Conservation (phyloP, 2,888 invertebrate species). For the Aphodius sticticus region DNA sequence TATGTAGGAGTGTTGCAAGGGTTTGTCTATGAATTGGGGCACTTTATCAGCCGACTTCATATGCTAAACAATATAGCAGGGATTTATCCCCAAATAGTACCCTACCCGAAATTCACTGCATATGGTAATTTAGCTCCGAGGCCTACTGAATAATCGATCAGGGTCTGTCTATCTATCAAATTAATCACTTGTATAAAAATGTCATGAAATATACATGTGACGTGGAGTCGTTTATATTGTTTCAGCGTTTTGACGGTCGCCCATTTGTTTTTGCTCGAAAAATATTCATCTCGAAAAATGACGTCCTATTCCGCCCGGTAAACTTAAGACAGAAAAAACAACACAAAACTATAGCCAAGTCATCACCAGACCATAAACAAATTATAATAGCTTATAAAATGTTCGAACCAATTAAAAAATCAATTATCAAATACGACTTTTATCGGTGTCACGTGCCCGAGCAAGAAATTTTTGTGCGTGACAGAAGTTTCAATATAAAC, state of each 20-base stretch:
- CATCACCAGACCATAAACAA: neutral
- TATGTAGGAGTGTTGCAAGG: too few species aligned
- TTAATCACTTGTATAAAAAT: constrained; percentile 48
- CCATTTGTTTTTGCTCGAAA: constrained; percentile 44
- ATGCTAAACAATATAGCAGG: constrained; percentile 41
- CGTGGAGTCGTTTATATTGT: constrained; percentile 44
- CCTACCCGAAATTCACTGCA: constrained; percentile 23
- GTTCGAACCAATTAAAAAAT: neutral
- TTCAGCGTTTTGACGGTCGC: constrained; percentile 43
- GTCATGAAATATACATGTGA: constrained; percentile 46
- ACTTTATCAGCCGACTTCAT: constrained; percentile 41
- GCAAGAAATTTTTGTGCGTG: neutral
- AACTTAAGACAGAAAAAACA: neutral
- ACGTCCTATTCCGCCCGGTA: neutral
- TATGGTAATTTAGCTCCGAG: constrained; percentile 37
- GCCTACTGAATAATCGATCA: constrained; percentile 42
- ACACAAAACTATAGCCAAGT: neutral
- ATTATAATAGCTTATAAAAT: neutral
- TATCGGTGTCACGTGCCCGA: neutral
- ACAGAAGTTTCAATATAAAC: neutral
- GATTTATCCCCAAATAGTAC: constrained; percentile 30
- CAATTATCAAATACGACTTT: neutral
- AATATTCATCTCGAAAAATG: neutral
- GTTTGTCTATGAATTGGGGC: constrained; percentile 33
- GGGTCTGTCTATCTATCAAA: constrained; percentile 41